Evolutionary conservation across 1,140 invertebrate genomes (phyloP), one percentile per base, ranked within the genome.

Genomic region (Saccostrea glomerata): DNA sequence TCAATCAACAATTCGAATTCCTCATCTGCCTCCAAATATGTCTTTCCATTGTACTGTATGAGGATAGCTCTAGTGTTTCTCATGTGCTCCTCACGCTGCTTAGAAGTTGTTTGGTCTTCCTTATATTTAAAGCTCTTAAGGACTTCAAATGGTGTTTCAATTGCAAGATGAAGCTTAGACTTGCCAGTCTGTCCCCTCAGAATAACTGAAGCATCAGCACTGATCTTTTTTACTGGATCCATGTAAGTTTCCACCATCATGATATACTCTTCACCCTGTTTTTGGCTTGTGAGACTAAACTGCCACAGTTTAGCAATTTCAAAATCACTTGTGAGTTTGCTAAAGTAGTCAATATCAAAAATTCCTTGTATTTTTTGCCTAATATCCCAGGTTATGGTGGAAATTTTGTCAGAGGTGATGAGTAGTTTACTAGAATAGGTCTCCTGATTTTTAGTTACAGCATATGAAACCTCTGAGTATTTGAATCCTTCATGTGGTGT

Each of bases 21-120:
- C 15, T 90, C 85, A 66, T 92, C 91, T 7, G 88, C 73, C 86
- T 93, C 92, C 12, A 30, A 93, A 86, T 92, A 92, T 23, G 70
- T 91, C 55, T 90, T 86, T 13, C 88, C 85, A 89, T 93, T 92
- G 84, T 91, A 88, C 13, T 87, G 85, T 36, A 91, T 23, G 6
- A 89, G n/a, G 11, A 89, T 23, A 23, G 60, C 11, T 60, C 63
- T 54, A 60, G 30, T 40, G 23, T 54, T 54, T 55, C 40, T 25
- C 60, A 23, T n/a, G 25, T 82, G 17, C 89, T 85, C 25, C 63
- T 85, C 13, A 90, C 56, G 63, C 63, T 84, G 54, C 23, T 66
- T 55, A 85, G 87, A 20, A 56, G 86, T 30, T 56, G 13, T 73
- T 83, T 91, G 87, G 15, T 86, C 84, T 17, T 89, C 36, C 25